A percentile compares a stretch with the other conserved stretches of the same genome.
Evolutionary conservation across 30 jellyfish, hydroid and myxozoan species (phyloP).

Genomic region (Hydractinia symbiolongicarpus): DNA sequence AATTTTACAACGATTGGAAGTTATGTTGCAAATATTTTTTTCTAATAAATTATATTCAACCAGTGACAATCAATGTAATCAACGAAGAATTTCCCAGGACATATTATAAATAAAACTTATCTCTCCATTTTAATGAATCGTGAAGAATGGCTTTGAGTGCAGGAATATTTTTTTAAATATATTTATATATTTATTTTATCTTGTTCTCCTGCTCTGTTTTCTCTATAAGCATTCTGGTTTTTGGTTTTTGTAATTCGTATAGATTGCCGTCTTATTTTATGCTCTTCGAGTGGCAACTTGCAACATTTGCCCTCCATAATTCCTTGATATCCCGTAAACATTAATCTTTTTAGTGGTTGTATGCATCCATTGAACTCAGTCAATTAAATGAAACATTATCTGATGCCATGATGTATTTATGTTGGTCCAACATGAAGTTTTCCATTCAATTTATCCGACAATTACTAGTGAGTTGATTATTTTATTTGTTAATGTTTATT

Average conservation of each 20-base stretch:
- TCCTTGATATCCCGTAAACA: too few species aligned
- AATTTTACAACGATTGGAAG: too few species aligned
- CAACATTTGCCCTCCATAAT: neutral
- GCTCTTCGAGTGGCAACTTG: neutral
- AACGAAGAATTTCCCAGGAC: too few species aligned
- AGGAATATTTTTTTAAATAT: too few species aligned
- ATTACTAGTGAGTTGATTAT: conserved; percentile 40
- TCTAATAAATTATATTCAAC: too few species aligned
- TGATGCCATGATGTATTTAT: conserved; percentile 58
- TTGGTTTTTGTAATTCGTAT: neutral
- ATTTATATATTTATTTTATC: too few species aligned
- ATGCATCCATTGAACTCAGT: conserved; percentile 73
- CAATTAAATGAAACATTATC: conserved; percentile 37
- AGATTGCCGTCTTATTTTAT: neutral
- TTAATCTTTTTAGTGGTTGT: conserved; percentile 43
- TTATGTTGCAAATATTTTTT: too few species aligned
- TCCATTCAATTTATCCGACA: conserved; percentile 49
- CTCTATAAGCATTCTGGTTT: neutral
- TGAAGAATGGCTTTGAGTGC: too few species aligned
- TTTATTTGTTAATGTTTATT: neutral
- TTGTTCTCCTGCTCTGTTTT: too few species aligned
- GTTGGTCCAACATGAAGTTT: conserved; percentile 67
- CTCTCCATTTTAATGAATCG: too few species aligned
- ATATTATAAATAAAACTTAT: too few species aligned
- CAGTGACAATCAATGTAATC: too few species aligned